Evolutionary conservation across 2,888 invertebrate genomes (phyloP).

Genomic region (Hyalella azteca): DNA sequence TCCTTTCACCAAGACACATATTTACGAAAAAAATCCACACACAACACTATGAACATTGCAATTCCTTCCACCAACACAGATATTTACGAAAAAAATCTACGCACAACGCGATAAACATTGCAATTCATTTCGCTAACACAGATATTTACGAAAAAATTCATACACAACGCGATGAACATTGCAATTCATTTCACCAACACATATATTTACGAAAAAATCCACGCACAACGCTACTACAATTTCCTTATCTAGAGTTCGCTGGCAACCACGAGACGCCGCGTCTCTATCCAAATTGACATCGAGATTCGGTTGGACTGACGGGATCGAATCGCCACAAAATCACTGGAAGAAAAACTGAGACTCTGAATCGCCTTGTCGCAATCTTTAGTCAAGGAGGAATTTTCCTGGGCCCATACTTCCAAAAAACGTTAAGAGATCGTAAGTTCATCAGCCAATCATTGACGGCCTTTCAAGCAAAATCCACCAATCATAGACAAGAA

Average conservation of each 20-base stretch:
- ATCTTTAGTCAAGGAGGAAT: background rate
- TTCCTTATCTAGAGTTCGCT: background rate
- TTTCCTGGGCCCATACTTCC: no score
- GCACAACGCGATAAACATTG: background rate
- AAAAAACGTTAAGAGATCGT: no score
- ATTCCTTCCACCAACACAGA: background rate
- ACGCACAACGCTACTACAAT: background rate
- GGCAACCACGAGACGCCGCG: background rate
- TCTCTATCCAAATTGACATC: background rate
- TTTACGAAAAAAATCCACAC: no score
- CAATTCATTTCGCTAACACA: background rate
- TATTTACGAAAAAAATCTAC: no score
- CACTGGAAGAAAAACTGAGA: background rate
- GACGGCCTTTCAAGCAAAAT: no score
- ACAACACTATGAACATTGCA: no score
- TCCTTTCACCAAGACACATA: no score
- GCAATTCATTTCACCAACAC: background rate
- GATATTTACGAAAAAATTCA: background rate
- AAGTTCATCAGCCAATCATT: no score
- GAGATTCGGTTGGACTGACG: background rate
- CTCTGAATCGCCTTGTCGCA: background rate
- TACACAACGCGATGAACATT: background rate
- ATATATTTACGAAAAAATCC: background rate
- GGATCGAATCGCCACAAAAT: conserved; percentile 3
- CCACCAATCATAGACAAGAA: no score